phyloP scores from a whole-genome alignment of 2,113 vertebrate genomes.

The Alethe diademata region DNA sequence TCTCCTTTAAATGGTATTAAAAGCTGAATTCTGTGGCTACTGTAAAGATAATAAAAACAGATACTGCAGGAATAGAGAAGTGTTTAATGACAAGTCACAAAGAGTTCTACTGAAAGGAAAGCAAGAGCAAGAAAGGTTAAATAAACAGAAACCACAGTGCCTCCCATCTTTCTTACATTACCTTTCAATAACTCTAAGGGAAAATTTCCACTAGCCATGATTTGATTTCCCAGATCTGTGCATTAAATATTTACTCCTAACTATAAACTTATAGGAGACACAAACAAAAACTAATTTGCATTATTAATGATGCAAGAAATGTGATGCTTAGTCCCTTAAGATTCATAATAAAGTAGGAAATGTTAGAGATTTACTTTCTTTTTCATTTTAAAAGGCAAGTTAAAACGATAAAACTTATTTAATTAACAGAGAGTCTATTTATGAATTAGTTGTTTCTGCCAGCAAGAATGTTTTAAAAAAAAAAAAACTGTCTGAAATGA shows the following conservation, averaged over 20 bases:
- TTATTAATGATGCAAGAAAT: constrained; percentile 72
- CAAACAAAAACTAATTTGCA: constrained; percentile 72
- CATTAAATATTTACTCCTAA: constrained; percentile 76
- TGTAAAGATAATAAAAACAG: constrained; percentile 49
- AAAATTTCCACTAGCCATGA: neutral
- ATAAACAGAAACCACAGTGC: constrained; percentile 36
- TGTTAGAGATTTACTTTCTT: constrained; percentile 50
- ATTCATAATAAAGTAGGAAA: constrained; percentile 51
- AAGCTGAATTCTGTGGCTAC: neutral
- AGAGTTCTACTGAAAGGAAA: constrained; percentile 43
- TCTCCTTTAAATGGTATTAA: constrained; percentile 27
- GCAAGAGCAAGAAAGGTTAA: constrained; percentile 39
- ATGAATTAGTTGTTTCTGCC: constrained; percentile 64
- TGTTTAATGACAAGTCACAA: constrained; percentile 53
- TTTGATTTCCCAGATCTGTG: constrained; percentile 59
- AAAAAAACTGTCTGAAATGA: constrained; percentile 64
- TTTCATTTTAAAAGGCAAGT: constrained; percentile 62
- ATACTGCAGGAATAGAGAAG: constrained; percentile 23
- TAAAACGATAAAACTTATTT: constrained; percentile 70
- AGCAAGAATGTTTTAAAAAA: constrained; percentile 35
- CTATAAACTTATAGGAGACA: constrained; percentile 46
- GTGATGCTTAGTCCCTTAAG: constrained; percentile 40
- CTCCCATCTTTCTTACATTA: constrained; percentile 45
- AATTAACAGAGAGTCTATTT: constrained; percentile 71
- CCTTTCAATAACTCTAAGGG: neutral